Evolutionary conservation across 2,888 invertebrate species (phyloP).

Genomic region (Epirrhoe alternata): DNA sequence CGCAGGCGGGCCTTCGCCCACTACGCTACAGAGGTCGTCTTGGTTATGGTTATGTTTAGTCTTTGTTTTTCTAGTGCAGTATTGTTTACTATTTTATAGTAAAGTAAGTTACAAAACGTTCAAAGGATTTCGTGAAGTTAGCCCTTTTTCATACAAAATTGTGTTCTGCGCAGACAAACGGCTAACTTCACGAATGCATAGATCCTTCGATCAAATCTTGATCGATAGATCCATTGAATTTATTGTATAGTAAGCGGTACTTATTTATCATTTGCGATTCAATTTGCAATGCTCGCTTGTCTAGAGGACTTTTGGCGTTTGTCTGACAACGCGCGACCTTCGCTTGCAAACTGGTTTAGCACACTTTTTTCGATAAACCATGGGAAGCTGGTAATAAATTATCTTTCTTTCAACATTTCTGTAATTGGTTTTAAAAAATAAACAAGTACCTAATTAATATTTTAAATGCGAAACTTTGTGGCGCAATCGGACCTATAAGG

Average conservation of each 20-base stretch:
- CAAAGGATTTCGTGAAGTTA: too few relatives aligned
- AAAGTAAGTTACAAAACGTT: too few relatives aligned
- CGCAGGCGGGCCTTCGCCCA: too few relatives aligned
- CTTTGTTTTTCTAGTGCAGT: too few relatives aligned
- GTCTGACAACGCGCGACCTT: constrained; percentile 19
- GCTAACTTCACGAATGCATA: too few relatives aligned
- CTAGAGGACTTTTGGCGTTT: constrained; percentile 8
- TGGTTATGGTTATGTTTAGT: too few relatives aligned
- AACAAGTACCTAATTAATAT: background rate
- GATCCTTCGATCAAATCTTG: too few relatives aligned
- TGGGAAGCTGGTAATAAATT: background rate
- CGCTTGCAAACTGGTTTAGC: background rate
- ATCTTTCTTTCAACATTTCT: background rate
- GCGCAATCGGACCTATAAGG: background rate
- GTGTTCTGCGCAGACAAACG: too few relatives aligned
- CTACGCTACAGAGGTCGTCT: too few relatives aligned
- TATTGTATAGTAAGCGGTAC: background rate
- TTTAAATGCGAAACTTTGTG: background rate
- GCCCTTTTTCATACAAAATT: too few relatives aligned
- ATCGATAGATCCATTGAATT: background rate
- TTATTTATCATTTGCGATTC: constrained; percentile 2
- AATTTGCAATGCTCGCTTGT: constrained; percentile 6
- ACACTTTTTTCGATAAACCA: constrained; percentile 4
- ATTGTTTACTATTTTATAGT: too few relatives aligned
- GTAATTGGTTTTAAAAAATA: background rate